These are phyloP conservation scores for Anoplophora glabripennis DNA, from an alignment of 1,140 invertebrate species.

Conservation along the genomic window DNA sequence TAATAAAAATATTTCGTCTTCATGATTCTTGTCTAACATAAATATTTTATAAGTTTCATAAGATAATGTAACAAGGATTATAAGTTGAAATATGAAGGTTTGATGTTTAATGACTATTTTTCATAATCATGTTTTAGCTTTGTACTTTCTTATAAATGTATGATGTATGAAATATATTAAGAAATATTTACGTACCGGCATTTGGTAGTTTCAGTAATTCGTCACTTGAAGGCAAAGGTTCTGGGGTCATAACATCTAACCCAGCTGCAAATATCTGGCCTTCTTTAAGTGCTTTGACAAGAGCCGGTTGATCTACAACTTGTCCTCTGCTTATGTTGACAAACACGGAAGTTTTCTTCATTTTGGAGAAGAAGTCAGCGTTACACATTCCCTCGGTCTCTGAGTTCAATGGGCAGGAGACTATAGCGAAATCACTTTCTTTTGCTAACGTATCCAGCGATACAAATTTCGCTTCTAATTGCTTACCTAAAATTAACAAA, in stretches of 20 bases:
- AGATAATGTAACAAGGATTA: no score
- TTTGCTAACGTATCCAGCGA: slow-evolving; percentile 66
- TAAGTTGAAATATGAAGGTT: no score
- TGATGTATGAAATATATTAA: background rate
- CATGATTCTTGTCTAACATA: no score
- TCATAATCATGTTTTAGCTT: no score
- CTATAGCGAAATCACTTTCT: slow-evolving; percentile 80
- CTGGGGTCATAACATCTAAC: slow-evolving; percentile 89
- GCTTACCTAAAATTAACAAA: slow-evolving; percentile 49
- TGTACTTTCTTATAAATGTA: no score
- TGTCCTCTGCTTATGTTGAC: slow-evolving; percentile 80
- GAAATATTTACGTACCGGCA: slow-evolving; percentile 62
- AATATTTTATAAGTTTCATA: no score
- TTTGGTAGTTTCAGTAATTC: slow-evolving; percentile 78
- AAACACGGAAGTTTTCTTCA: slow-evolving; percentile 84
- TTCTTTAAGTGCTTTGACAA: slow-evolving; percentile 72
- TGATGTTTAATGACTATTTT: no score
- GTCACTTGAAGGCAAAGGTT: slow-evolving; percentile 83
- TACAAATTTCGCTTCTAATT: slow-evolving; percentile 66
- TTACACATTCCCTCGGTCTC: slow-evolving; percentile 79
- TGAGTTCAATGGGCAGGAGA: slow-evolving; percentile 66
- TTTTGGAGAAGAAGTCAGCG: slow-evolving; percentile 68
- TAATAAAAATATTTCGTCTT: no score
- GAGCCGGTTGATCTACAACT: slow-evolving; percentile 75
- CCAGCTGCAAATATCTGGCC: slow-evolving; percentile 80